phyloP scores from a whole-genome alignment of 2,888 invertebrate genomes.

The Rhagonycha lutea region DNA sequence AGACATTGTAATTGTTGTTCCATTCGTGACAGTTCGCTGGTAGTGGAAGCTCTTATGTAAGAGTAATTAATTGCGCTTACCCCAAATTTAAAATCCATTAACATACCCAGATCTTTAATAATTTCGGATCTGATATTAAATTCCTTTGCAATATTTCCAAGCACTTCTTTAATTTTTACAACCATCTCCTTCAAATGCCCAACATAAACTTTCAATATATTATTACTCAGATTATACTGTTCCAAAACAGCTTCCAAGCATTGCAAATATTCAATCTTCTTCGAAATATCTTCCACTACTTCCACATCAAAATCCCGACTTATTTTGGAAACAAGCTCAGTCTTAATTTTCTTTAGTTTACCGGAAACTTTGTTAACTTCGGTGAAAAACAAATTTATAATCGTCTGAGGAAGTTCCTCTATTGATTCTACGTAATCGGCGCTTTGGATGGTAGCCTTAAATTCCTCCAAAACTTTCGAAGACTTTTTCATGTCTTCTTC shows the following conservation, averaged over 20 bases:
- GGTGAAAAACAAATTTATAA: background rate
- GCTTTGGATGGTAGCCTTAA: background rate
- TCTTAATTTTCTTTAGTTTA: background rate
- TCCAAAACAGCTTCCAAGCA: constrained; percentile 10
- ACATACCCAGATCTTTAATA: background rate
- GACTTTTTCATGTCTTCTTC: background rate
- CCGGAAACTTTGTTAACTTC: background rate
- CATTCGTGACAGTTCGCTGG: background rate
- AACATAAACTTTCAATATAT: background rate
- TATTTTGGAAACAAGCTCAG: background rate
- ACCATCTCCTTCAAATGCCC: background rate
- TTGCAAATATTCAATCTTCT: constrained; percentile 7
- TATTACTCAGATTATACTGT: constrained; percentile 1
- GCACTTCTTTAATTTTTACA: background rate
- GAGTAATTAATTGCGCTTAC: background rate
- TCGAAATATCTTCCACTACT: background rate
- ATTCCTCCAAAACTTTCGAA: background rate
- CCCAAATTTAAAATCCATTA: background rate
- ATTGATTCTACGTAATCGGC: background rate
- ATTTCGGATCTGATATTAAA: background rate
- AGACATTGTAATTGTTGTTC: background rate
- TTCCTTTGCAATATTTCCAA: background rate
- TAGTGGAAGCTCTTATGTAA: background rate
- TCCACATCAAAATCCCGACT: background rate
- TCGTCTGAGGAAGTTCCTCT: background rate